A percentile compares a stretch with the other conserved stretches of the same genome.
Conservation (phyloP, 2,797 vertebrate genomes). For the Mallotus villosus region DNA sequence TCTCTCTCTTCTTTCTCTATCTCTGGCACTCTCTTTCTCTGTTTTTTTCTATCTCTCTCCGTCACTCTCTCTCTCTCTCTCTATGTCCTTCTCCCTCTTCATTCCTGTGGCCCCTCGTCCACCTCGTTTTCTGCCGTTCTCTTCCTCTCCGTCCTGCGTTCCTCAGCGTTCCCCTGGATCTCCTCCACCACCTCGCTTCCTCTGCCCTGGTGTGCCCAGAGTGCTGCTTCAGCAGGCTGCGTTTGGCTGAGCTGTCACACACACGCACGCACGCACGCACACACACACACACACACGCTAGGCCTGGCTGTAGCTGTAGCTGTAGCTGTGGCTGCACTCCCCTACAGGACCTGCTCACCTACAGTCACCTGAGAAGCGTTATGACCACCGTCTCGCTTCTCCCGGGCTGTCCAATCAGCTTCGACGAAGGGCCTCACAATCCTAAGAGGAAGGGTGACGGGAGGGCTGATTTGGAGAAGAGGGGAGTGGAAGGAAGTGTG, state of each 20-base stretch:
- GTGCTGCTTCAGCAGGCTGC: constrained; percentile 74
- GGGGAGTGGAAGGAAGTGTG: neutral
- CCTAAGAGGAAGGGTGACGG: neutral
- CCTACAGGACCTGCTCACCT: constrained; percentile 39
- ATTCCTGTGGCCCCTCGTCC: neutral
- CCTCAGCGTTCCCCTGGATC: neutral
- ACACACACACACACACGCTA: neutral
- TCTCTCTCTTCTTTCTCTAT: neutral
- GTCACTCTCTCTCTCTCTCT: neutral
- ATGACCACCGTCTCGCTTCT: neutral
- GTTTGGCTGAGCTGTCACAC: constrained; percentile 71
- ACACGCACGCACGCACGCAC: constrained; percentile 13
- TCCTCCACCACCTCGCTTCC: neutral
- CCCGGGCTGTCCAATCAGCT: too few species aligned
- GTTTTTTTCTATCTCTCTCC: neutral
- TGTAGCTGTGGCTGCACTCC: constrained; percentile 58
- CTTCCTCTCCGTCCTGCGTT: too few species aligned
- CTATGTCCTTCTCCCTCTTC: neutral
- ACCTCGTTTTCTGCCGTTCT: neutral
- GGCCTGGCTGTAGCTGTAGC: neutral
- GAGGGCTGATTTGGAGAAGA: neutral
- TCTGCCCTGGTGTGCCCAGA: constrained; percentile 30
- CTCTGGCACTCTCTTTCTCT: neutral
- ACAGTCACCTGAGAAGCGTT: neutral
- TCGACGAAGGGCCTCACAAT: too few species aligned